Evolutionary conservation across 2,113 vertebrate genomes (phyloP).

Genomic region (Thermophis baileyi): DNA sequence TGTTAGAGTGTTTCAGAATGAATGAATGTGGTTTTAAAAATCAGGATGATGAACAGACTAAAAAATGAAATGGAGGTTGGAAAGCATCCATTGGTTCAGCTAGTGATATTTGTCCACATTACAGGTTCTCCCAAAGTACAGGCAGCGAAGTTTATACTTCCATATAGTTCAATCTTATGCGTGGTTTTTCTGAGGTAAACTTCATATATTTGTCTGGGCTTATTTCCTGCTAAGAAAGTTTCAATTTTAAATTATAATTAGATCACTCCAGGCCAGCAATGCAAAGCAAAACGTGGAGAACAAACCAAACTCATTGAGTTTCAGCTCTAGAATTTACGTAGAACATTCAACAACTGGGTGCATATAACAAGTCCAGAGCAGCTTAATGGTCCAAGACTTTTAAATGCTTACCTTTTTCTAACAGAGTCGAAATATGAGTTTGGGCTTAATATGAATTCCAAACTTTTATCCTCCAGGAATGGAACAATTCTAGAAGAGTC

Average conservation of each 20-base stretch:
- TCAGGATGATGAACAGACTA: background rate
- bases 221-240: background rate
- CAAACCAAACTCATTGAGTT: background rate
- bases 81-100: background rate
- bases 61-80: background rate
- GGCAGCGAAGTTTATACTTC: background rate
- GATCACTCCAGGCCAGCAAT: background rate
- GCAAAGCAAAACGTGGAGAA: background rate
- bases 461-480: background rate
- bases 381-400: background rate
- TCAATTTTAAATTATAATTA: background rate
- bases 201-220: background rate
- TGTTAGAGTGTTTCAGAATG: background rate
- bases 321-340: background rate
- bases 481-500: background rate
- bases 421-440: background rate
- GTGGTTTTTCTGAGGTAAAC: background rate
- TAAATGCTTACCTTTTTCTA: constrained; percentile 5
- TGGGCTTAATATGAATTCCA: background rate
- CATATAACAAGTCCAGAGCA: background rate
- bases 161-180: background rate
- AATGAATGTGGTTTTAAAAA: background rate
- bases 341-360: background rate
- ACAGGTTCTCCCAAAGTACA: background rate
- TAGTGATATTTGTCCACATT: too few species aligned